These are phyloP conservation scores for Panurus biarmicus DNA, from an alignment of 2,113 vertebrate species.

Conservation along the genomic window DNA sequence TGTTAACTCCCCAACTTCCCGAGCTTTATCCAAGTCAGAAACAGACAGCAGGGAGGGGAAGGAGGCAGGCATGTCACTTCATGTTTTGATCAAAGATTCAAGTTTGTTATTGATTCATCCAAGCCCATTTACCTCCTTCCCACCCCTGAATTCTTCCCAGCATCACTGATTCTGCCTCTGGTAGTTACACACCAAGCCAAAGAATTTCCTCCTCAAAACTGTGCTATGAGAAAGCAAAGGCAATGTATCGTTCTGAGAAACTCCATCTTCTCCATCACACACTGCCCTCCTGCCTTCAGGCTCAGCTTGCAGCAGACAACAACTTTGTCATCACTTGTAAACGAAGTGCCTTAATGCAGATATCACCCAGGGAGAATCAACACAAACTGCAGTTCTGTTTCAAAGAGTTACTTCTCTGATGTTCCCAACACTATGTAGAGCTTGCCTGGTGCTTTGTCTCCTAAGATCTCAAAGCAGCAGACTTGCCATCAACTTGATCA, in stretches of 20 bases:
- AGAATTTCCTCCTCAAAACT: neutral
- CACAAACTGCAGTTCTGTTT: neutral
- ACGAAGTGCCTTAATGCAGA: neutral
- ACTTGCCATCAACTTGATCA: neutral
- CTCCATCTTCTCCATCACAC: neutral
- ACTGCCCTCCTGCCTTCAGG: slow-evolving; percentile 1
- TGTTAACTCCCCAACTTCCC: neutral
- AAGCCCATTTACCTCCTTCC: neutral
- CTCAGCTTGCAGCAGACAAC: slow-evolving; percentile 16
- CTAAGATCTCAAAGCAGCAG: neutral
- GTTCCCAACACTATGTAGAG: neutral
- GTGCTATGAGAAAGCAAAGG: neutral
- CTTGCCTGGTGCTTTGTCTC: neutral
- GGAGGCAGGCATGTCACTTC: neutral
- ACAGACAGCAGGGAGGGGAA: neutral
- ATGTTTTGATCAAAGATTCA: slow-evolving; percentile 11
- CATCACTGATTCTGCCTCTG: neutral
- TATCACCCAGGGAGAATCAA: neutral
- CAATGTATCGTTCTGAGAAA: neutral
- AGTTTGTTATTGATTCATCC: slow-evolving; percentile 18
- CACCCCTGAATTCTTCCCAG: slow-evolving; percentile 6
- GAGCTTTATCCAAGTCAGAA: neutral
- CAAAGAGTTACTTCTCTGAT: neutral
- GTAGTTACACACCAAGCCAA: neutral
- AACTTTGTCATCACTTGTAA: slow-evolving; percentile 34